phyloP scores from a whole-genome alignment of 2,113 vertebrate species.

The Gambusia affinis region DNA sequence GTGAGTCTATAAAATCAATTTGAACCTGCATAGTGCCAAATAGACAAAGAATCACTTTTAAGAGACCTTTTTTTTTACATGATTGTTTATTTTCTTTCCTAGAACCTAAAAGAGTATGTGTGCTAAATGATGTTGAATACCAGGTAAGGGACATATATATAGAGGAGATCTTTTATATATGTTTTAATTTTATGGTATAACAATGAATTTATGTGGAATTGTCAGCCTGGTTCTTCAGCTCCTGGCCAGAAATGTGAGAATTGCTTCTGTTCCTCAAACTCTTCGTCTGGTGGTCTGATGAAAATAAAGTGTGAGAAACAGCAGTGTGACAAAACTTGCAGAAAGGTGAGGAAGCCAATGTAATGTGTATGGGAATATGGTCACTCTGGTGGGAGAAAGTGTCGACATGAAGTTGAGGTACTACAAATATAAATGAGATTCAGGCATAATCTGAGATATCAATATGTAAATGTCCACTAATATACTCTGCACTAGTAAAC shows the following conservation, averaged over 20 bases:
- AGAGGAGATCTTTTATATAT: not conserved
- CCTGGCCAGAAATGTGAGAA: constrained; percentile 79
- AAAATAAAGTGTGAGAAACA: constrained; percentile 75
- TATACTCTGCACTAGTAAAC: not conserved
- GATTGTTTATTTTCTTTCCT: constrained; percentile 9
- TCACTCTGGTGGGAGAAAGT: not conserved
- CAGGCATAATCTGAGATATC: not conserved
- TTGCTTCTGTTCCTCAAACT: constrained; percentile 78
- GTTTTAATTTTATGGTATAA: not conserved
- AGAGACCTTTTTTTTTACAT: not conserved
- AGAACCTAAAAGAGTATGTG: constrained; percentile 90
- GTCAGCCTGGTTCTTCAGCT: constrained; percentile 83
- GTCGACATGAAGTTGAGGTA: not conserved
- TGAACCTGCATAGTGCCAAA: not conserved
- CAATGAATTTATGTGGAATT: constrained; percentile 14
- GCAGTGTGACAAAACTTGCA: constrained; percentile 79
- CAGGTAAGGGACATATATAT: constrained; percentile 76
- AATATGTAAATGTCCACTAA: not conserved
- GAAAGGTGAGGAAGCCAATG: constrained; percentile 75
- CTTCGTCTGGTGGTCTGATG: constrained; percentile 62
- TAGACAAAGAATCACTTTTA: not conserved
- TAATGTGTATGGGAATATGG: too few relatives aligned
- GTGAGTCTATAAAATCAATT: constrained; percentile 71
- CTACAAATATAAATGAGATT: not conserved
- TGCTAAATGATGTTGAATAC: constrained; percentile 82